Base-by-base conservation (phyloP, 2,888 invertebrate genomes). In the Penaeus monodon region DNA sequence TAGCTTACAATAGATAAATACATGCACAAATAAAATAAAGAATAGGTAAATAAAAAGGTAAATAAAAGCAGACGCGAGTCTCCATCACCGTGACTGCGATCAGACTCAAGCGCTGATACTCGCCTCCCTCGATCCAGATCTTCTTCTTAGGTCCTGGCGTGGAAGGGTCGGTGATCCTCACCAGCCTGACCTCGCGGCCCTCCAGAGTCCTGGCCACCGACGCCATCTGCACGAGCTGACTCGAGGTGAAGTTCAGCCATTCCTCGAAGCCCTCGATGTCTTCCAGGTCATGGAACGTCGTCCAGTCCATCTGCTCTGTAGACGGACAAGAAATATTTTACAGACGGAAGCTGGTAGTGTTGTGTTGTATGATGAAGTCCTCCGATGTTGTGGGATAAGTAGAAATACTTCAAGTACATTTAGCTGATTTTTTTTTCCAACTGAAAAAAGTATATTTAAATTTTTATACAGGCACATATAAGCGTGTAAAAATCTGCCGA, bases 101-200 rank as follows among this genome's bases (percentile, higher is more conserved):
- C 22, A n/a, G 17, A 38, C n/a, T 27, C 78, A 20, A 24, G 22
- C 7, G 44, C 77, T 27, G 7, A 74, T 29, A 82, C 77, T 73
- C 38, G 88, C 89, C 89, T 85, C 86, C 89, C 77, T 89, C 89
- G 29, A 89, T 89, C 89, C 89, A 89, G 73, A 89, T 88, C 83
- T 84, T 88, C 80, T 89, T 89, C 82, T 89, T 89, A 27, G 81
- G 84, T 22, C 82, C 86, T 8, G 76, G n/a, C 1, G 79, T 38
- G 24, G 44, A 74, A 20, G 86, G 86, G 82, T 89, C 88, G n/a
- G 86, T 85, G 27, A 89, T 65, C 22, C 84, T 84, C 64, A 88
- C 86, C 0, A 88, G 87, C 64, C 66, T 66, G 27, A 89, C 88
- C 14, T 74, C 78, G 1, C 88, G 76, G 20, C 88, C 88, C 38